Base-by-base conservation (phyloP, 2,888 invertebrate genomes). In the Epirrita christyi region DNA sequence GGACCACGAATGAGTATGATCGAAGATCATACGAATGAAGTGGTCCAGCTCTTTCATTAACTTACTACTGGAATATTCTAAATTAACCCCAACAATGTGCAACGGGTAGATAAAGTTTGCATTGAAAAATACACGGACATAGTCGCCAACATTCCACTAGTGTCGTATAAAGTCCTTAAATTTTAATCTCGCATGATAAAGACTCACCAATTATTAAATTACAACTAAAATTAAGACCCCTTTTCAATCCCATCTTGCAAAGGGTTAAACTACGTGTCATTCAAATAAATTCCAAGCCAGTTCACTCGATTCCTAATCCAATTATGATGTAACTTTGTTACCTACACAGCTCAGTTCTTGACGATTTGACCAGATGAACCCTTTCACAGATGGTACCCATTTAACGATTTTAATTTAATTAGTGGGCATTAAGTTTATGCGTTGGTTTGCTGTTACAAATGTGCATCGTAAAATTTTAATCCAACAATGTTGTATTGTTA, bases 181-280 rank as follows among this genome's bases (percentile, higher is more conserved):
- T 32, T 46, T 15, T 56, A 45, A 56, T 56, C 46, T 42, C 29
- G 15, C 15, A 42, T 27, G 46, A 57, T 52, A 57, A 46, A 55
- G 45, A 44, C 54, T 40, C 11, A 44, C 13, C 15, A 36, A 56
- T 59, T 55, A 74, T 71, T 64, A 27, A 50, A 73, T 74, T 69
- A 74, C 57, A 58, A 60, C 58, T 50, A 38, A 40, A 69, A 71
- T 73, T 67, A 71, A 70, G 64, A 55, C 61, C 70, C 72, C 70
- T 57, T 55, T 56, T 53, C 56, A 65, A 69, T 68, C 64, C 55
- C 44, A 49, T 55, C 55, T 64, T 49, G 70, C 70, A 77, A 76
- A 77, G 83, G 84, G 85, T 85, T 85, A 83, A 83, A 81, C 72
- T 81, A 78, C 83, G 76, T 78, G 80, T 78, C 83, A 78, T 83